phyloP scores from a whole-genome alignment of 2,113 vertebrate species.

The Pollachius pollachius region DNA sequence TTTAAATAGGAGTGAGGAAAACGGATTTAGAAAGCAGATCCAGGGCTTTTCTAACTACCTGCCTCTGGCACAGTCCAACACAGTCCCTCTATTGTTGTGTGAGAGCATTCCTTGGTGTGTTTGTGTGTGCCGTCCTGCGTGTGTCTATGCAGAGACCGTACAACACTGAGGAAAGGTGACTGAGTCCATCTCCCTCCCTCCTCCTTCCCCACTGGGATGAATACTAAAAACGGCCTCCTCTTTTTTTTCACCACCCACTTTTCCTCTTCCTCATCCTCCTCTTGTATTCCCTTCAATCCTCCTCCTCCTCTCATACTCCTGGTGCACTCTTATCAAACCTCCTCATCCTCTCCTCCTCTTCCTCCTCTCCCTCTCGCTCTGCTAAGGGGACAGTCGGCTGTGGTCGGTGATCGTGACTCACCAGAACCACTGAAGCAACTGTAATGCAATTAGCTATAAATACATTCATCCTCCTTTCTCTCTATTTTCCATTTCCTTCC shows the following conservation, averaged over 20 bases:
- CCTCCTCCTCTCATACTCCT: too few relatives aligned
- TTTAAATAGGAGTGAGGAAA: too few relatives aligned
- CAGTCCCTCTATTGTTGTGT: background rate
- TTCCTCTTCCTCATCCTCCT: too few relatives aligned
- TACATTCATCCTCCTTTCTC: constrained; percentile 35
- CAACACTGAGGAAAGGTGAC: background rate
- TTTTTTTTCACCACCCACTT: too few relatives aligned
- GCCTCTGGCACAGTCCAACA: background rate
- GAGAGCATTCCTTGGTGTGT: constrained; percentile 4
- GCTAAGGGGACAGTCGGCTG: background rate
- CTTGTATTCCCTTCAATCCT: too few relatives aligned
- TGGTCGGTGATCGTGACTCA: constrained; percentile 28
- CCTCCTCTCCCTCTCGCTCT: constrained; percentile 8
- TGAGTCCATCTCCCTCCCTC: background rate
- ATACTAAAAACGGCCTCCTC: too few relatives aligned
- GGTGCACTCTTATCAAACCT: too few relatives aligned
- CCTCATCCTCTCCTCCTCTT: constrained; percentile 12
- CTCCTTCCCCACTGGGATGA: too few relatives aligned
- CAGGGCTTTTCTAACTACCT: background rate
- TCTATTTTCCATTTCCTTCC: constrained; percentile 6
- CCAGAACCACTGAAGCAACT: constrained; percentile 43
- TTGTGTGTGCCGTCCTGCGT: constrained; percentile 10
- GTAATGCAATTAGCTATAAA: constrained; percentile 60
- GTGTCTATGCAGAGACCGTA: background rate
- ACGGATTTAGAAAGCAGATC: too few relatives aligned